phyloP scores from a whole-genome alignment of 2,888 invertebrate genomes.

The Drosophila ustulata region DNA sequence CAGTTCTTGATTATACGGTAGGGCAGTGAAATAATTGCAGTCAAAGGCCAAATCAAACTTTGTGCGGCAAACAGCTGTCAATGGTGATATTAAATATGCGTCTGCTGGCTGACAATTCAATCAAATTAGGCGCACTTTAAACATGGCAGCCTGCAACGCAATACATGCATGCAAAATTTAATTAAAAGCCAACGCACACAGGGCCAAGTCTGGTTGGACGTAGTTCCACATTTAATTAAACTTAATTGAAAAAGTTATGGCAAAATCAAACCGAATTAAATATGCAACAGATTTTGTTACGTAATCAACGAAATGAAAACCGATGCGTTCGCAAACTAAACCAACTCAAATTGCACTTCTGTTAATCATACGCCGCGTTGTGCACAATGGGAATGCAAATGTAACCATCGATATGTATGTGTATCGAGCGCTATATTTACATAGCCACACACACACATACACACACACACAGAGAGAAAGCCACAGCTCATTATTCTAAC shows the following conservation, averaged over 20 bases:
- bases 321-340: conserved; percentile 28
- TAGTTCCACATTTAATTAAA: conserved; percentile 72
- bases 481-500: conserved; percentile 53
- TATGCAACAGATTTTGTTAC: conserved; percentile 69
- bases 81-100: conserved; percentile 8
- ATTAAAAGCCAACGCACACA: conserved; percentile 36
- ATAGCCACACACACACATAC: not conserved
- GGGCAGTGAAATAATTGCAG: not conserved
- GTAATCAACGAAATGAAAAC: conserved; percentile 57
- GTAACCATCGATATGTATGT: conserved; percentile 2
- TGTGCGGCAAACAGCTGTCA: conserved; percentile 13
- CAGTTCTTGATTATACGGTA: not conserved
- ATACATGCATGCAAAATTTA: conserved; percentile 42
- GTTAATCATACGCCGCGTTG: conserved; percentile 62
- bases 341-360: conserved; percentile 27
- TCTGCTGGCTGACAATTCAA: conserved; percentile 26
- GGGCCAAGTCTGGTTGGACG: not conserved
- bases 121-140: conserved; percentile 46
- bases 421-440: conserved; percentile 50
- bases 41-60: conserved; percentile 8
- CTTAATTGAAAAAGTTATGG: conserved; percentile 75
- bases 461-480: not conserved
- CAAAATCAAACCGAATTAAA: conserved; percentile 74
- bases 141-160: conserved; percentile 15
- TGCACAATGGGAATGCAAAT: conserved; percentile 7